Evolutionary conservation across 2,113 vertebrate species (phyloP).

Genomic region (Hippolais icterina): DNA sequence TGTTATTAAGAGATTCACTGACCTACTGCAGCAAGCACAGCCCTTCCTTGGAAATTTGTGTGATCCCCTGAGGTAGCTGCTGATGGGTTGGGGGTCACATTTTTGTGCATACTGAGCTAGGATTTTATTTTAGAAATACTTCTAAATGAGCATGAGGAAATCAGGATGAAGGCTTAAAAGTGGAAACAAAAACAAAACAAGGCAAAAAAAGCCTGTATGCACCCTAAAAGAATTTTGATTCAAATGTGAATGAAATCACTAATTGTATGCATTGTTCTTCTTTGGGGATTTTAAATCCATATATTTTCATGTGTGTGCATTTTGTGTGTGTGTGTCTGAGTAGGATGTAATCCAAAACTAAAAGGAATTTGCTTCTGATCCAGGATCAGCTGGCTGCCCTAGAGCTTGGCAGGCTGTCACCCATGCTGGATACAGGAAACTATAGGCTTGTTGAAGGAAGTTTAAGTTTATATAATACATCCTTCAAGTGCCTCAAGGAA

Average conservation of each 20-base stretch:
- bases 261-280: accelerated
- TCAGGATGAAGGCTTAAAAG: background rate
- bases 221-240: background rate
- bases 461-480: background rate
- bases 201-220: accelerated
- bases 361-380: background rate
- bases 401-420: background rate
- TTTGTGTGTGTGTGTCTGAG: background rate
- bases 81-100: background rate
- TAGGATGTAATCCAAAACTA: background rate
- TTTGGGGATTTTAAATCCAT: background rate
- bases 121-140: background rate
- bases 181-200: background rate
- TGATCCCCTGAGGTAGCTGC: background rate
- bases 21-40: background rate
- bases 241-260: background rate
- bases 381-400: background rate
- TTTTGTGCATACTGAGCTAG: background rate
- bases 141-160: background rate
- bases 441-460: background rate
- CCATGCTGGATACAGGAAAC: background rate
- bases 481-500: background rate
- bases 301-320: accelerated
- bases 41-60: background rate
- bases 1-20: background rate